Evolutionary conservation across 2,888 invertebrate species (phyloP), one percentile per base, ranked within the genome.

Genomic region (Danaus chrysippus): DNA sequence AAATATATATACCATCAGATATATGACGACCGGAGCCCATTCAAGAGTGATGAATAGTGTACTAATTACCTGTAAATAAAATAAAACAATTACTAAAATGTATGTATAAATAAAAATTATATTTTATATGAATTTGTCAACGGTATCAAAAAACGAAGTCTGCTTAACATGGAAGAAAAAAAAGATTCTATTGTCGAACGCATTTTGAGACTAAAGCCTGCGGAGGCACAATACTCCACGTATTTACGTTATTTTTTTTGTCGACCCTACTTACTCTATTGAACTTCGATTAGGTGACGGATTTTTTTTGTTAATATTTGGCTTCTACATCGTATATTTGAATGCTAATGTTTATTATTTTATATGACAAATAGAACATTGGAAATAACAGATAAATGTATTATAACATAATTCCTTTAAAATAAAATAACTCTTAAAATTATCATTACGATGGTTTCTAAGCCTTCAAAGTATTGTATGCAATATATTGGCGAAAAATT

Each of bases 211-310:
- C 84, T 84, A 85, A 86, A 84, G 86, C 82, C 82, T 84, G 87
- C 86, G 81, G 83, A 85, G 81, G 77, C 77, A 81, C 79, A 73
- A 78, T 81, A 76, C 69, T 59, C 55, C 72, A 75, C 72, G 78
- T 83, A 83, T 83, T 85, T 82, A 84, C 79, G 76, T 83, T 87
- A 86, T 87, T 83, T 88, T 86, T 87, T 67, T 86, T 87, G 87
- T 83, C 68, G 75, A 82, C 83, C 73, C 74, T 84, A 86, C 82
- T 82, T 77, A 73, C 74, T 68, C 69, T 70, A 72, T 70, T 73
- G 70, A 70, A 73, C 69, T 65, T 70, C 68, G 71, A 72, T 68
- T 70, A 70, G 66, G 70, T 67, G 68, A 69, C 70, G 70, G 63
- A 68, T 69, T 73, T 74, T 71, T 72, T 62, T 65, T 60, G 62